phyloP scores from a whole-genome alignment of 2,113 vertebrate genomes.

The Chaetorhynchus papuensis region DNA sequence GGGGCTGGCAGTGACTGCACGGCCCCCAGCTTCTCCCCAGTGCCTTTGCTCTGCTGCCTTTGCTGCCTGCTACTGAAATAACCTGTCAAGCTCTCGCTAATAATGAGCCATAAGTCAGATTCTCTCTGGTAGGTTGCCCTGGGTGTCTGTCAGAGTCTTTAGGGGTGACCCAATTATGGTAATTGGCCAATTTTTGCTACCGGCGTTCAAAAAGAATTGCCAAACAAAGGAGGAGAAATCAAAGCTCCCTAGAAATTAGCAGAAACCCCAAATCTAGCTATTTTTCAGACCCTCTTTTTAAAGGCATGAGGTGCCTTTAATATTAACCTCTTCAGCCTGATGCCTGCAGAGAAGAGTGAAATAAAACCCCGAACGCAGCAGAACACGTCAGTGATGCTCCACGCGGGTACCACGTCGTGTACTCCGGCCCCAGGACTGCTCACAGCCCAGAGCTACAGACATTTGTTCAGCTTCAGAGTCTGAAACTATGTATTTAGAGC shows the following conservation, averaged over 20 bases:
- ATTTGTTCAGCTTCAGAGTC: neutral
- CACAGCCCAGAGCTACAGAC: neutral
- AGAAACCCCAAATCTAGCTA: neutral
- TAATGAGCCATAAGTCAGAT: slow-evolving; percentile 68
- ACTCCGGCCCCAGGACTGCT: neutral
- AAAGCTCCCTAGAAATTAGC: neutral
- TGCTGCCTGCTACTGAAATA: slow-evolving; percentile 59
- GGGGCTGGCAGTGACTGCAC: neutral
- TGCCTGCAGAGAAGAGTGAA: neutral
- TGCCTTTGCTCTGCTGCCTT: slow-evolving; percentile 13
- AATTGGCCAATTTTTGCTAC: slow-evolving; percentile 62
- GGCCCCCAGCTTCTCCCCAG: neutral
- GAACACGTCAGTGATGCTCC: neutral
- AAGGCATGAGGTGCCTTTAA: neutral
- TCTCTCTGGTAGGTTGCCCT: slow-evolving; percentile 70
- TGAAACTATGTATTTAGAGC: neutral
- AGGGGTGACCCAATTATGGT: slow-evolving; percentile 78
- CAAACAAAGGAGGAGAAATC: slow-evolving; percentile 23
- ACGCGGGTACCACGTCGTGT: neutral
- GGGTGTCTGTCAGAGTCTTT: slow-evolving; percentile 64
- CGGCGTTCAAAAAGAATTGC: neutral
- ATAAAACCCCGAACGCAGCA: neutral
- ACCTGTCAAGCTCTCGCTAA: slow-evolving; percentile 61
- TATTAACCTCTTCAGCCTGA: neutral
- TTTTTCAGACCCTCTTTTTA: neutral